Evolutionary conservation across 2,113 vertebrate genomes (phyloP), one percentile per base, ranked within the genome.

Genomic region (Ceyx melanurus): DNA sequence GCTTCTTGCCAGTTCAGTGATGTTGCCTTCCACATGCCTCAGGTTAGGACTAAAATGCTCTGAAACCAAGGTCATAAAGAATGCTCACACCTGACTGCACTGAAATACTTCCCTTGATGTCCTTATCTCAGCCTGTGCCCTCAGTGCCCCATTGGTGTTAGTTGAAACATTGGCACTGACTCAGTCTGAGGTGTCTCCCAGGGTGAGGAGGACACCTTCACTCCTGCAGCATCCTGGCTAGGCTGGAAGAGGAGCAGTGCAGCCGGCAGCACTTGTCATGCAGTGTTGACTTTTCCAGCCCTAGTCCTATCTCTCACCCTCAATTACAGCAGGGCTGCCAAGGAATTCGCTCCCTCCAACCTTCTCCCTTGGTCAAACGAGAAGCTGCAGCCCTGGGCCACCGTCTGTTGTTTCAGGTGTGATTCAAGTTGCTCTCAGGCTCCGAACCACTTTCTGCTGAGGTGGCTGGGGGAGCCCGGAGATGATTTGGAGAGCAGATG

Each of bases 391-490:
- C 71, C 29, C 70, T 8, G 3, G 60, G 60, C 29, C 23, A 17
- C 61, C n/a, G 35, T 28, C 37, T 56, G 62, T 21, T 31, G 31
- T 51, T 29, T n/a, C 58, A 65, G 26, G 25, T 21, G 54, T 35
- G 66, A 56, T 0, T 0, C 43, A 23, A 51, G 74, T 40, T 46
- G n/a, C 71, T 33, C 5, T 4, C 1, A 1, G 29, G 17, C 35
- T 35, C 60, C 1, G 2, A n/a, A 33, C 15, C 8, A 0, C 37
- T 53, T 62, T 16, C 62, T 5, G 1, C 56, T 0, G 1, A 22
- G 19, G 29, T 4, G 2, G 19, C 21, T 2, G 60, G 14, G 25
- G 19, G 48, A 87, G 58, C n/a, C 40, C 22, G 2, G 25, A 25
- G 35, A 2, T 1, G 1, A 17, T 73, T 62, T 2, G 2, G 43